Evolutionary conservation across 2,888 invertebrate species (phyloP).

Genomic region (Drosophila aldrichi): DNA sequence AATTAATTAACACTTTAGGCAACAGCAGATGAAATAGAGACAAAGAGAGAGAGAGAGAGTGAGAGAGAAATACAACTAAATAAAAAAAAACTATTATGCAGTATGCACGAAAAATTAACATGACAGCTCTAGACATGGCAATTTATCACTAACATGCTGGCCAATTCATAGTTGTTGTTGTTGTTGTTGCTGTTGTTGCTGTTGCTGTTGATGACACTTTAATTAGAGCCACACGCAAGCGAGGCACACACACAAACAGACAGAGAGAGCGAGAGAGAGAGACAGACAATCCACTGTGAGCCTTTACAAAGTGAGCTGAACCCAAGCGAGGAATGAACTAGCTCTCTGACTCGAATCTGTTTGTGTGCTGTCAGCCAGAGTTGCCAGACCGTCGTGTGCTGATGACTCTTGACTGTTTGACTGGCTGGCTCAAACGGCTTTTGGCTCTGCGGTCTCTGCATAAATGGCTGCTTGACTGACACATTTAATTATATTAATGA

Average conservation of each 20-base stretch:
- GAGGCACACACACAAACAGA: slow-evolving; percentile 18
- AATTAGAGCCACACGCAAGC: slow-evolving; percentile 79
- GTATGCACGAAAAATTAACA: slow-evolving; percentile 78
- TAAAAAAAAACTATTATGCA: slow-evolving; percentile 76
- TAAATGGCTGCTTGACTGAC: slow-evolving; percentile 81
- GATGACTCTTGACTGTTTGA: slow-evolving; percentile 25
- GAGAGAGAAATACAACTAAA: neutral
- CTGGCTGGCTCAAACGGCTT: slow-evolving; percentile 24
- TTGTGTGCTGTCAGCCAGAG: slow-evolving; percentile 57
- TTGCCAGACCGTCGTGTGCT: slow-evolving; percentile 28
- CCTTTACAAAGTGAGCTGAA: slow-evolving; percentile 15
- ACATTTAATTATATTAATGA: slow-evolving; percentile 83
- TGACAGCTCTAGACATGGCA: slow-evolving; percentile 81
- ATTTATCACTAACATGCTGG: slow-evolving; percentile 79
- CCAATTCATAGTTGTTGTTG: slow-evolving; percentile 44
- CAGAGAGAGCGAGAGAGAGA: slow-evolving; percentile 31
- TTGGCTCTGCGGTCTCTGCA: slow-evolving; percentile 67
- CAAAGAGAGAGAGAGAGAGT: neutral
- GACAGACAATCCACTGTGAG: slow-evolving; percentile 18
- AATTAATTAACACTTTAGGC: slow-evolving; percentile 79
- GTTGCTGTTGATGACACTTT: slow-evolving; percentile 77
- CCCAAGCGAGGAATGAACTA: slow-evolving; percentile 5
- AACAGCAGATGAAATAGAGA: slow-evolving; percentile 11
- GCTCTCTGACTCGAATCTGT: neutral
- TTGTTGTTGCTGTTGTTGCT: slow-evolving; percentile 37